Conservation (phyloP, 2,113 vertebrate species). For the Cromileptes altivelis region DNA sequence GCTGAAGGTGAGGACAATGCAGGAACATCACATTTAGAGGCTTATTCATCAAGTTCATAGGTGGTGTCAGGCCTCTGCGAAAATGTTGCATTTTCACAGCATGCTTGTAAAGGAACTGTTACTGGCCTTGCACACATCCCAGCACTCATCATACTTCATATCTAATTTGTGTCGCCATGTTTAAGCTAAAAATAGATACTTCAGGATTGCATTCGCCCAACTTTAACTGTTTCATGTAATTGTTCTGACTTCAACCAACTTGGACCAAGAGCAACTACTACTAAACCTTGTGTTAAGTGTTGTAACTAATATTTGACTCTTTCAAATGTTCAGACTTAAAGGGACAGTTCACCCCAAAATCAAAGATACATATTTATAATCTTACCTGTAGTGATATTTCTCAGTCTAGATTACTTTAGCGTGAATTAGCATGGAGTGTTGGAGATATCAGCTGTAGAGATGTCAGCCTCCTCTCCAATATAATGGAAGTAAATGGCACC, state of each 20-base stretch:
- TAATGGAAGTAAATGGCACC: too few relatives aligned
- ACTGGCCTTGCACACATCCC: slow-evolving; percentile 28
- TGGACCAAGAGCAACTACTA: neutral
- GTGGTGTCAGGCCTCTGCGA: slow-evolving; percentile 71
- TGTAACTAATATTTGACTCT: neutral
- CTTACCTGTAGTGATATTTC: too few relatives aligned
- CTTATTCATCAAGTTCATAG: slow-evolving; percentile 83
- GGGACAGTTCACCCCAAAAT: too few relatives aligned
- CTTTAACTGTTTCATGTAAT: too few relatives aligned
- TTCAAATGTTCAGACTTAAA: neutral
- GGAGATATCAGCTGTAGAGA: too few relatives aligned
- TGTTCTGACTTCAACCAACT: neutral
- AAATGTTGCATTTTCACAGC: slow-evolving; percentile 72
- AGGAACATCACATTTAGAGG: slow-evolving; percentile 79
- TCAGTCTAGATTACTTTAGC: too few relatives aligned
- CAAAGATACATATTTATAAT: too few relatives aligned
- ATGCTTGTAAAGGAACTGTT: slow-evolving; percentile 46
- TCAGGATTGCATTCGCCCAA: neutral
- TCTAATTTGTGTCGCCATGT: slow-evolving; percentile 48
- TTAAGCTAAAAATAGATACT: neutral
- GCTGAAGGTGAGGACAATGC: slow-evolving; percentile 83
- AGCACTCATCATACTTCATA: slow-evolving; percentile 45
- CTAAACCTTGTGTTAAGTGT: neutral
- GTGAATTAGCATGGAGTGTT: too few relatives aligned
- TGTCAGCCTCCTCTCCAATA: too few relatives aligned